Conservation (phyloP, 2,113 vertebrate species). For the Podarcis muralis region DNA sequence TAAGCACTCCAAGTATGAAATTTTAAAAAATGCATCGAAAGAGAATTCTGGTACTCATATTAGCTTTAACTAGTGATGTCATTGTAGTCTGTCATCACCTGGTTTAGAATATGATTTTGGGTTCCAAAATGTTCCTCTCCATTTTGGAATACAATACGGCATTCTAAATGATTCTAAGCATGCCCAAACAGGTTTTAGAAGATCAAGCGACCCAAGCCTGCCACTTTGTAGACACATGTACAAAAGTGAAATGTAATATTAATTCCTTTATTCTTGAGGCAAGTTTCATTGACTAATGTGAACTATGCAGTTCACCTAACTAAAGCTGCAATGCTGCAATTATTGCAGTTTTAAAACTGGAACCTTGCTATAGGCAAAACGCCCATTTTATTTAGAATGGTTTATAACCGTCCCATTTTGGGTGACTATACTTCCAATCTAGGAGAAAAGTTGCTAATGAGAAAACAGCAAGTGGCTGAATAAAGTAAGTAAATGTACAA, state of each 20-base stretch:
- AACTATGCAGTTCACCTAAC: not conserved
- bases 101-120: not conserved
- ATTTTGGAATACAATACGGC: not conserved
- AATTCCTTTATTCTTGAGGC: not conserved
- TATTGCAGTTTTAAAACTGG: not conserved
- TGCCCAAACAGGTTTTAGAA: not conserved
- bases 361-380: not conserved
- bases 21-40: conserved; percentile 45
- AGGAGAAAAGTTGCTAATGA: not conserved
- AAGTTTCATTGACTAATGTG: not conserved
- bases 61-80: not conserved
- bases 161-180: not conserved
- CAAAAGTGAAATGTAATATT: not conserved
- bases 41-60: not conserved
- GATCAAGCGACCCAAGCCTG: not conserved
- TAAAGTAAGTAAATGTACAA: not conserved
- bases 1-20: conserved; percentile 51
- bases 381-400: not conserved
- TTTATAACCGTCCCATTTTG: not conserved
- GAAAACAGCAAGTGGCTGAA: not conserved
- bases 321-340: not conserved
- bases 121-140: not conserved
- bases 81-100: not conserved
- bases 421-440: not conserved
- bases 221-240: not conserved